A percentile compares a stretch with the other conserved stretches of the same genome.
phyloP scores from a whole-genome alignment of 35 echinoderm and acorn worm species.

The Strongylocentrotus purpuratus region DNA sequence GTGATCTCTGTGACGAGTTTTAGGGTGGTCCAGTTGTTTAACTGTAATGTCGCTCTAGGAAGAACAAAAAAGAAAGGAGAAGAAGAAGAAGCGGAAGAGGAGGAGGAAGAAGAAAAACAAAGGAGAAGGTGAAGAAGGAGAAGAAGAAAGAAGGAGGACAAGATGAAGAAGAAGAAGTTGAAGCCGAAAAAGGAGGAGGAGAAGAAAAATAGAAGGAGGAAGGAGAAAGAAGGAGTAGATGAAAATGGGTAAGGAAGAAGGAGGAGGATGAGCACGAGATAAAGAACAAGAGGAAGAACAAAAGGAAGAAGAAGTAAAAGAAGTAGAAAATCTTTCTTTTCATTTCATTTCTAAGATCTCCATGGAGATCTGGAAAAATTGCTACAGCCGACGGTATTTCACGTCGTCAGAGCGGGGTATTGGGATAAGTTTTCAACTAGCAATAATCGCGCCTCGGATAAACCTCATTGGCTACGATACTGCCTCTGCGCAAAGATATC shows the following conservation, averaged over 20 bases:
- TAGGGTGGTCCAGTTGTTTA: no score
- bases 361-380: slow-evolving; percentile 67
- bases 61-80: no score
- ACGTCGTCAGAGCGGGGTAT: slow-evolving; percentile 69
- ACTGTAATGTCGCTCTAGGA: no score
- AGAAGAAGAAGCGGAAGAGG: no score
- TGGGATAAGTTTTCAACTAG: slow-evolving; percentile 99
- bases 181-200: neutral
- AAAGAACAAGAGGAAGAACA: no score
- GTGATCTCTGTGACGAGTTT: no score
- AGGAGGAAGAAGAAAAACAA: neutral
- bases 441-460: slow-evolving; percentile 99
- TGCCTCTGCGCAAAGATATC: no score
- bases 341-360: slow-evolving; percentile 28
- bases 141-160: neutral
- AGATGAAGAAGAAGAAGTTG: neutral
- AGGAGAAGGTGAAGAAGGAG: neutral
- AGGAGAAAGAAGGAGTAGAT: neutral
- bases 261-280: neutral
- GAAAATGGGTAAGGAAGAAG: neutral
- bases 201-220: no score
- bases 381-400: slow-evolving; percentile 58
- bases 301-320: no score
- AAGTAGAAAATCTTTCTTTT: neutral
- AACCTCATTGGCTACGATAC: slow-evolving; percentile 99